These are phyloP conservation scores for Auanema sp. DNA, from an alignment of 2,888 invertebrate genomes.

Conservation along the genomic window DNA sequence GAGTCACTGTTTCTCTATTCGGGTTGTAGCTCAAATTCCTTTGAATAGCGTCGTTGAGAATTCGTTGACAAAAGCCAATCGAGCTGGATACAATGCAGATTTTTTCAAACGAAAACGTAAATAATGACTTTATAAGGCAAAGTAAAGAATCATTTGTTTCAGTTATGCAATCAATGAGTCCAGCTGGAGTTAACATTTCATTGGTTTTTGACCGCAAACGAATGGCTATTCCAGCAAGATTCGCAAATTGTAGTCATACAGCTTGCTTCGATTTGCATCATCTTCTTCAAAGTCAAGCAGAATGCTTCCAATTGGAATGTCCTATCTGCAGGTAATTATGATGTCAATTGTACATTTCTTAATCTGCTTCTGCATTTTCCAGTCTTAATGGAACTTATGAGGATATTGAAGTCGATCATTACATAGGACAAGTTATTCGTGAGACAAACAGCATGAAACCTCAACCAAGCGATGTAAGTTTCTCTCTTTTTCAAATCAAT, in stretches of 20 bases:
- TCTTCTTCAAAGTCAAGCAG: constrained; percentile 7
- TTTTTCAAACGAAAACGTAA: constrained; percentile 8
- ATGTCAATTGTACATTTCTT: neutral
- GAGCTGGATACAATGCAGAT: constrained; percentile 1
- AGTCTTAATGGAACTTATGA: neutral
- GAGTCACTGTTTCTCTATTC: constrained; percentile 16
- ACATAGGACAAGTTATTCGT: constrained; percentile 11
- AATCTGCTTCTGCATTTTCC: too few species aligned
- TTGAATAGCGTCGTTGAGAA: constrained; percentile 8
- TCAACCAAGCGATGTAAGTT: constrained; percentile 6
- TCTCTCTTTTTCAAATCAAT: neutral
- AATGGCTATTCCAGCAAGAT: neutral
- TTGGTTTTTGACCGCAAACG: neutral
- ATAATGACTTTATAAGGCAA: neutral
- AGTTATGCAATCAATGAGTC: constrained; percentile 4
- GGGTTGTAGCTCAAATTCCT: constrained; percentile 3
- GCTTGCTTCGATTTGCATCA: constrained; percentile 13
- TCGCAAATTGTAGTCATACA: constrained; percentile 9
- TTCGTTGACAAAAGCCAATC: neutral
- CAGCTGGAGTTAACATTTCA: constrained; percentile 8
- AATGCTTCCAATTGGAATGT: constrained; percentile 4
- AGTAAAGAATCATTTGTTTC: neutral
- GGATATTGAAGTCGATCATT: constrained; percentile 19
- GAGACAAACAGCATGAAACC: constrained; percentile 1
- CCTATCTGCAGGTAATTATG: constrained; percentile 2